Conservation (phyloP, 2,888 invertebrate genomes). For the Criorhina ranunculi region DNA sequence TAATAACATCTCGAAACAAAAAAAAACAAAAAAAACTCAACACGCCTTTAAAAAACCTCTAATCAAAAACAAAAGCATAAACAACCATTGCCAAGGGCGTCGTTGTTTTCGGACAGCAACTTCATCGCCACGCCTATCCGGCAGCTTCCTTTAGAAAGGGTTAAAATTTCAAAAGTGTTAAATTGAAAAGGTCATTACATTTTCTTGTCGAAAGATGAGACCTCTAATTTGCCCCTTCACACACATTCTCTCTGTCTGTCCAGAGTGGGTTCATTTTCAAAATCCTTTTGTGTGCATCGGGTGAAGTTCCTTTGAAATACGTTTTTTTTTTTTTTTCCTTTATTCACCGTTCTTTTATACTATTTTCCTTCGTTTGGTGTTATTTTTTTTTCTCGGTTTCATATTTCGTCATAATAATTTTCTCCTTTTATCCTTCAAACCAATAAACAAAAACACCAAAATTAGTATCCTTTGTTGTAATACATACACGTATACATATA, state of each 20-base stretch:
- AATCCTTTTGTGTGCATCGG: slow-evolving; percentile 28
- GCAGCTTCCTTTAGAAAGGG: slow-evolving; percentile 12
- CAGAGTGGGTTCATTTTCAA: slow-evolving; percentile 12
- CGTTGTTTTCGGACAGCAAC: slow-evolving; percentile 15
- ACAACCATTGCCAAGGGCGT: slow-evolving; percentile 7
- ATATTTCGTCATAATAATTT: slow-evolving; percentile 61
- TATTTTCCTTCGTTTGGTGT: neutral
- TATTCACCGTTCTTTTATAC: slow-evolving; percentile 1
- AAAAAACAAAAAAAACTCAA: neutral
- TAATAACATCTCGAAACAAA: neutral
- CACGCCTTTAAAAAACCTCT: neutral
- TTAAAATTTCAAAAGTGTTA: slow-evolving; percentile 55
- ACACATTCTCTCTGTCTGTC: slow-evolving; percentile 6
- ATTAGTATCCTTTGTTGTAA: slow-evolving; percentile 59
- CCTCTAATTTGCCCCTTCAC: slow-evolving; percentile 40
- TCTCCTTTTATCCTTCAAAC: slow-evolving; percentile 51
- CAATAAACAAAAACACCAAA: slow-evolving; percentile 67
- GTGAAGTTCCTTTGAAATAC: slow-evolving; percentile 35
- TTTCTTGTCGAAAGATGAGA: slow-evolving; percentile 48
- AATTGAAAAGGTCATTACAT: slow-evolving; percentile 58
- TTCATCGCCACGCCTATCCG: neutral
- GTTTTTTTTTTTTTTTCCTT: slow-evolving; percentile 15
- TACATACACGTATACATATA: neutral
- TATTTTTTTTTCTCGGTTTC: slow-evolving; percentile 15
- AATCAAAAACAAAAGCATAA: slow-evolving; percentile 21